phyloP scores from a whole-genome alignment of 2,888 invertebrate species.

The Lysandra coridon region DNA sequence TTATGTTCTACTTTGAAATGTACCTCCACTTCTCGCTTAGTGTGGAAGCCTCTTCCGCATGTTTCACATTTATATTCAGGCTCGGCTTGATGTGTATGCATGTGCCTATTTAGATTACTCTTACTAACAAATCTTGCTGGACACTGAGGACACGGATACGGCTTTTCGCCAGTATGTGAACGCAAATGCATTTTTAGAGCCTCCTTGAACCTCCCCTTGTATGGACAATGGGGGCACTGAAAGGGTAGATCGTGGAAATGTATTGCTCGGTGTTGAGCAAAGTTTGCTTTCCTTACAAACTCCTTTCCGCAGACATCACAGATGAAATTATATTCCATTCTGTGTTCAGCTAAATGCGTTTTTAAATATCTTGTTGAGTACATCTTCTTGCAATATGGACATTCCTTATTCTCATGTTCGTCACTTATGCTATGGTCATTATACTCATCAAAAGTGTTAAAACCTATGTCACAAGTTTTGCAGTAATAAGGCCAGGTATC shows the following conservation, averaged over 20 bases:
- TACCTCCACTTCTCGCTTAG: conserved; percentile 57
- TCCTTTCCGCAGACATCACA: conserved; percentile 73
- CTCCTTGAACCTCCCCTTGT: conserved; percentile 63
- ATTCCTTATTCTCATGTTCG: conserved; percentile 61
- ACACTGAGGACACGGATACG: conserved; percentile 66
- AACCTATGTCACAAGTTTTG: conserved; percentile 55
- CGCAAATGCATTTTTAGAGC: conserved; percentile 72
- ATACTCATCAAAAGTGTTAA: conserved; percentile 45
- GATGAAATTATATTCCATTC: conserved; percentile 50
- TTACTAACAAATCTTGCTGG: conserved; percentile 64
- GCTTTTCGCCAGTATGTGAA: conserved; percentile 68
- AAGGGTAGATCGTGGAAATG: conserved; percentile 65
- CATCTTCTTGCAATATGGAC: conserved; percentile 61
- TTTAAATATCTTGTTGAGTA: conserved; percentile 59
- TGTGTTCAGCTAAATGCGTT: conserved; percentile 59
- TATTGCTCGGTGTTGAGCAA: conserved; percentile 61
- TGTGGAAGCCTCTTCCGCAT: conserved; percentile 64
- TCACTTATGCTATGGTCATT: conserved; percentile 55
- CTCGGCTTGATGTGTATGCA: conserved; percentile 56
- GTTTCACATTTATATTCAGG: conserved; percentile 63
- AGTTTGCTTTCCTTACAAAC: conserved; percentile 56
- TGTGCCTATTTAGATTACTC: conserved; percentile 69
- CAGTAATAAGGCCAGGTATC: conserved; percentile 48
- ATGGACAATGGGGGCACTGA: conserved; percentile 66
- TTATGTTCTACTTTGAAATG: conserved; percentile 69